These are phyloP conservation scores for Agrilus cyanescens DNA, from an alignment of 2,888 invertebrate species.

Conservation along the genomic window DNA sequence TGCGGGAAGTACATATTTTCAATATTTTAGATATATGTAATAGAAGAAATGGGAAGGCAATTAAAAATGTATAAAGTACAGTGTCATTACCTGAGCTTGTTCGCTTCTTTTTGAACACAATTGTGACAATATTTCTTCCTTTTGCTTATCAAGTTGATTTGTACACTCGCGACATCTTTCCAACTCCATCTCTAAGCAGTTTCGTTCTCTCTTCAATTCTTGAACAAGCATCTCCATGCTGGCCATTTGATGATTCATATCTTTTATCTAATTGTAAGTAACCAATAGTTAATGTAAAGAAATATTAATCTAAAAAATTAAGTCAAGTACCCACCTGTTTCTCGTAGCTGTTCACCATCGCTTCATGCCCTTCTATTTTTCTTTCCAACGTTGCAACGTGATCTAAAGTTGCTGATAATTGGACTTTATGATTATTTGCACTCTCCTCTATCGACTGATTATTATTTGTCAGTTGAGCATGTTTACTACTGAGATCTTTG, in stretches of 20 bases:
- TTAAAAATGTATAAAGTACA: not conserved
- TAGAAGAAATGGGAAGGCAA: too few relatives aligned
- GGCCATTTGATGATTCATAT: conserved; percentile 40
- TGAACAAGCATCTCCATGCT: conserved; percentile 54
- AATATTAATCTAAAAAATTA: not conserved
- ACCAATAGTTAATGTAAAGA: not conserved
- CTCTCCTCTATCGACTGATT: conserved; percentile 71
- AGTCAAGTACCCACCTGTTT: conserved; percentile 35
- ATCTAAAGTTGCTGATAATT: conserved; percentile 42
- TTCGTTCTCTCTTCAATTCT: conserved; percentile 44
- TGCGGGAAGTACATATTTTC: too few relatives aligned
- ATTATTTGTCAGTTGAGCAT: conserved; percentile 62
- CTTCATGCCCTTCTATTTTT: conserved; percentile 44
- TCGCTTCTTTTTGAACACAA: conserved; percentile 38
- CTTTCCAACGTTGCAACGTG: conserved; percentile 53
- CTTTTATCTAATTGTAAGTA: conserved; percentile 20
- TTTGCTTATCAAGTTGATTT: conserved; percentile 52
- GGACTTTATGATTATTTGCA: conserved; percentile 54
- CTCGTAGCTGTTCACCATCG: conserved; percentile 43
- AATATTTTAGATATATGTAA: too few relatives aligned
- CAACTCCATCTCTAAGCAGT: conserved; percentile 49
- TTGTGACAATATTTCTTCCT: conserved; percentile 48
- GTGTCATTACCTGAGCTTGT: conserved; percentile 30
- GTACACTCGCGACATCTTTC: conserved; percentile 47
- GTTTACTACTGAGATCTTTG: conserved; percentile 64